A percentile compares a stretch with the other conserved stretches of the same genome.
phyloP scores from a whole-genome alignment of 2,888 invertebrate genomes.

The Diaperis boleti region DNA sequence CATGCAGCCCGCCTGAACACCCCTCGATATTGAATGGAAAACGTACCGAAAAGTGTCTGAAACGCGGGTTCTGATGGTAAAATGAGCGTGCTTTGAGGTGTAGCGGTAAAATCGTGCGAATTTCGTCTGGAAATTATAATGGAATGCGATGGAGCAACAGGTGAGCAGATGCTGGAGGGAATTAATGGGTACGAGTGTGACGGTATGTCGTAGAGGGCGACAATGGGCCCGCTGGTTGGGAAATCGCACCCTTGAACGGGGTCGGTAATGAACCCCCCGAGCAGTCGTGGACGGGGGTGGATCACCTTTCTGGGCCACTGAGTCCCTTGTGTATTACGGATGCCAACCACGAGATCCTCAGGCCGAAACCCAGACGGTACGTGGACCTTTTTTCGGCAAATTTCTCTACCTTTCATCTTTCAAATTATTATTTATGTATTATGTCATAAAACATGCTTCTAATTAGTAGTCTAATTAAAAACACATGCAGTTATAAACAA shows the following conservation, averaged over 20 bases:
- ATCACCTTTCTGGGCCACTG: slow-evolving; percentile 73
- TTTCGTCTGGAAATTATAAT: slow-evolving; percentile 14
- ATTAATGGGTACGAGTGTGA: slow-evolving; percentile 37
- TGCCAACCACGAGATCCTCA: slow-evolving; percentile 85
- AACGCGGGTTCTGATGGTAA: neutral
- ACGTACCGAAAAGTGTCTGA: slow-evolving; percentile 11
- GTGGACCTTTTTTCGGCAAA: too few relatives aligned
- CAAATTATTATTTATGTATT: too few relatives aligned
- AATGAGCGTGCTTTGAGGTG: neutral
- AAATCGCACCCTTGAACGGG: slow-evolving; percentile 56
- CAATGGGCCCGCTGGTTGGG: slow-evolving; percentile 60
- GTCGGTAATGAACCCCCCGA: slow-evolving; percentile 54
- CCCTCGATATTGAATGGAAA: slow-evolving; percentile 18
- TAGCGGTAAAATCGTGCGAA: slow-evolving; percentile 5
- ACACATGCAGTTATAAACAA: too few relatives aligned
- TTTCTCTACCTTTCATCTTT: too few relatives aligned
- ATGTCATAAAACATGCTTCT: too few relatives aligned
- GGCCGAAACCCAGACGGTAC: slow-evolving; percentile 88
- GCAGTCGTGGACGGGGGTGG: slow-evolving; percentile 68
- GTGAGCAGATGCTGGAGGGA: slow-evolving; percentile 42
- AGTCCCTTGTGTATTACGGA: slow-evolving; percentile 77
- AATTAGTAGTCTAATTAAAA: too few relatives aligned
- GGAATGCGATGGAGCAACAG: slow-evolving; percentile 44
- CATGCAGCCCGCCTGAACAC: slow-evolving; percentile 22
- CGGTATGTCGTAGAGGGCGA: slow-evolving; percentile 47